Evolutionary conservation across 2,797 vertebrate species (phyloP).

Genomic region (Rhinoraja longicauda): DNA sequence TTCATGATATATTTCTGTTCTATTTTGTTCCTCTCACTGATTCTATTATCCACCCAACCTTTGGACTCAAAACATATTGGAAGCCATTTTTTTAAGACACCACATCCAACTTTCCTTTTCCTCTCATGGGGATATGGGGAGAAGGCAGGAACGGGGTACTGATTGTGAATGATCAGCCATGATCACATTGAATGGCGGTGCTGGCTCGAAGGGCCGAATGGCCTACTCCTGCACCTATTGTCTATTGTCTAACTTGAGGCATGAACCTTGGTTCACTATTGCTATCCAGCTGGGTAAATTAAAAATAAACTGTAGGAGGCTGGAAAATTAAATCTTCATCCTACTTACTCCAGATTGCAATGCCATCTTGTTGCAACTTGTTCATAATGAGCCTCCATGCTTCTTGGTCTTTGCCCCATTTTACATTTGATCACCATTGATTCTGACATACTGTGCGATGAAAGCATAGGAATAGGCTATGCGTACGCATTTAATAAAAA

Average conservation of each 20-base stretch:
- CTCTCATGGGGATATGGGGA: too few relatives aligned
- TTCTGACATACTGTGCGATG: background rate
- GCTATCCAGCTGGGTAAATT: background rate
- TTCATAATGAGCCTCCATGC: background rate
- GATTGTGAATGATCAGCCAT: too few relatives aligned
- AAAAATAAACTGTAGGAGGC: background rate
- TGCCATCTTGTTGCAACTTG: too few relatives aligned
- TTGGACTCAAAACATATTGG: background rate
- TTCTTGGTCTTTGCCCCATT: background rate
- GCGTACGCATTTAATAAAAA: background rate
- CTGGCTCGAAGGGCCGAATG: too few relatives aligned
- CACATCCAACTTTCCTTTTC: conserved; percentile 6
- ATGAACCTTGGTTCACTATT: background rate
- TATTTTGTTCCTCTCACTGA: background rate
- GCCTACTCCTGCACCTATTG: too few relatives aligned
- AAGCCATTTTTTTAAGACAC: background rate
- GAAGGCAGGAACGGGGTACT: too few relatives aligned
- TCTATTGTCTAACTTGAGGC: background rate
- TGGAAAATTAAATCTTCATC: background rate
- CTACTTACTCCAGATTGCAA: background rate
- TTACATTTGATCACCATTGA: background rate
- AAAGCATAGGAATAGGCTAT: background rate
- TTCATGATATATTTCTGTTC: background rate
- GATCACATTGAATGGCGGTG: too few relatives aligned
- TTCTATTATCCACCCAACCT: too few relatives aligned